Evolutionary conservation across 2,888 invertebrate genomes (phyloP).

Genomic region (Terebella lapidaria): DNA sequence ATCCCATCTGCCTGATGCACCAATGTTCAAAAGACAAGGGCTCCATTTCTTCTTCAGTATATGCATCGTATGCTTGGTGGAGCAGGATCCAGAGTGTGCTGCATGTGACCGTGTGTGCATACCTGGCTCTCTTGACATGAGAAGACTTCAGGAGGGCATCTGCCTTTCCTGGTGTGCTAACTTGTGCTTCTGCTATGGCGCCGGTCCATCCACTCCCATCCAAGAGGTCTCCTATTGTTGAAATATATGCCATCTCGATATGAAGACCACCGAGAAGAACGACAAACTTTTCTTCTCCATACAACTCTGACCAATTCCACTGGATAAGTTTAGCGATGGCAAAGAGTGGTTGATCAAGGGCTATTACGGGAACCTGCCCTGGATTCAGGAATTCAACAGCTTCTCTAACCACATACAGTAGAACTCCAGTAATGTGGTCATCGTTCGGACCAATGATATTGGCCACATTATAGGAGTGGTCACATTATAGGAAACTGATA

Average conservation of each 20-base stretch:
- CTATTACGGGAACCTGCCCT: slow-evolving; percentile 29
- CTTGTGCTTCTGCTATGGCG: slow-evolving; percentile 19
- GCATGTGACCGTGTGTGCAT: slow-evolving; percentile 22
- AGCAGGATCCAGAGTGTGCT: slow-evolving; percentile 18
- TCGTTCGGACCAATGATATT: too few relatives aligned
- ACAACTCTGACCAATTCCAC: slow-evolving; percentile 31
- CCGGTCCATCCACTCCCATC: slow-evolving; percentile 29
- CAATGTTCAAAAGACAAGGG: slow-evolving; percentile 9
- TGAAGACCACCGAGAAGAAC: slow-evolving; percentile 38
- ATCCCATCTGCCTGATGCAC: not conserved
- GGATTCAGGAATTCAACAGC: slow-evolving; percentile 28
- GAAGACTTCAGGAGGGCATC: slow-evolving; percentile 25
- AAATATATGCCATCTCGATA: slow-evolving; percentile 33
- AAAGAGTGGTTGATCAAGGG: slow-evolving; percentile 32
- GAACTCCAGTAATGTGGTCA: too few relatives aligned
- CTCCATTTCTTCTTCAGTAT: slow-evolving; percentile 1
- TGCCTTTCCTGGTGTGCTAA: slow-evolving; percentile 27
- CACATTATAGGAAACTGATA: too few relatives aligned
- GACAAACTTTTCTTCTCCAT: slow-evolving; percentile 30
- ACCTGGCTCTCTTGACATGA: slow-evolving; percentile 22
- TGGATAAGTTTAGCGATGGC: slow-evolving; percentile 34
- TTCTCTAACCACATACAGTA: too few relatives aligned
- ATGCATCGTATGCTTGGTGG: slow-evolving; percentile 15
- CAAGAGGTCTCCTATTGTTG: slow-evolving; percentile 27
- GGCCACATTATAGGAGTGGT: too few relatives aligned